A percentile compares a stretch with the other conserved stretches of the same genome.
These are phyloP conservation scores for Choreutis nemorana DNA, from an alignment of 2,888 invertebrate species.

Conservation along the genomic window DNA sequence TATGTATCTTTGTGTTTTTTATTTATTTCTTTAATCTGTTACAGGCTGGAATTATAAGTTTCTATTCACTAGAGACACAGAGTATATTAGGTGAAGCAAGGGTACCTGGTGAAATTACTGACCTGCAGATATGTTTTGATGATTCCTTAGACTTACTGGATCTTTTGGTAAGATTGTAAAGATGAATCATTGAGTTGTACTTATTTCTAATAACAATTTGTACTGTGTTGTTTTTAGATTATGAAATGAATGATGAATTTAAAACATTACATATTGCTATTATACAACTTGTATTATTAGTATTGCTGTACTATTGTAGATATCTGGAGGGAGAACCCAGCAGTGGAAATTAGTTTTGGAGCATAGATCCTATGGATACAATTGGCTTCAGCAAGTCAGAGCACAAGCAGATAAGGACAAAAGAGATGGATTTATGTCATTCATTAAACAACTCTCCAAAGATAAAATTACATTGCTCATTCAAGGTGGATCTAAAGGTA, in stretches of 20 bases:
- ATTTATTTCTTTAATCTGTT: slow-evolving; percentile 11
- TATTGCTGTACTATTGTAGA: slow-evolving; percentile 53
- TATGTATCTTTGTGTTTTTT: slow-evolving; percentile 2
- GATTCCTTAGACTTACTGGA: slow-evolving; percentile 69
- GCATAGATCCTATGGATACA: slow-evolving; percentile 76
- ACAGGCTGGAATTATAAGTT: slow-evolving; percentile 67
- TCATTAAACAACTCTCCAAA: slow-evolving; percentile 55
- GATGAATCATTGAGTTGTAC: not conserved
- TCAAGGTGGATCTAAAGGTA: slow-evolving; percentile 55
- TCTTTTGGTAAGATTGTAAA: slow-evolving; percentile 43
- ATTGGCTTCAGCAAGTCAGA: slow-evolving; percentile 66
- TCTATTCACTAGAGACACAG: slow-evolving; percentile 76
- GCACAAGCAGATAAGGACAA: slow-evolving; percentile 48
- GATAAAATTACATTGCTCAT: slow-evolving; percentile 56
- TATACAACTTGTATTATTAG: slow-evolving; percentile 1
- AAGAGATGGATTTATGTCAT: slow-evolving; percentile 56
- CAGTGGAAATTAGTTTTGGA: slow-evolving; percentile 87
- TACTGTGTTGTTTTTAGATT: slow-evolving; percentile 6
- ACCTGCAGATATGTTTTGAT: slow-evolving; percentile 76
- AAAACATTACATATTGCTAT: not conserved
- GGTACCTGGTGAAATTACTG: slow-evolving; percentile 69
- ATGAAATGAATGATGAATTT: too few relatives aligned
- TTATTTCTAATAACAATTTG: not conserved
- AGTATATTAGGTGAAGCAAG: slow-evolving; percentile 72
- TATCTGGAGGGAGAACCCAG: slow-evolving; percentile 75